phyloP scores from a whole-genome alignment of 2,797 vertebrate species.

The Echeneis naucrates region DNA sequence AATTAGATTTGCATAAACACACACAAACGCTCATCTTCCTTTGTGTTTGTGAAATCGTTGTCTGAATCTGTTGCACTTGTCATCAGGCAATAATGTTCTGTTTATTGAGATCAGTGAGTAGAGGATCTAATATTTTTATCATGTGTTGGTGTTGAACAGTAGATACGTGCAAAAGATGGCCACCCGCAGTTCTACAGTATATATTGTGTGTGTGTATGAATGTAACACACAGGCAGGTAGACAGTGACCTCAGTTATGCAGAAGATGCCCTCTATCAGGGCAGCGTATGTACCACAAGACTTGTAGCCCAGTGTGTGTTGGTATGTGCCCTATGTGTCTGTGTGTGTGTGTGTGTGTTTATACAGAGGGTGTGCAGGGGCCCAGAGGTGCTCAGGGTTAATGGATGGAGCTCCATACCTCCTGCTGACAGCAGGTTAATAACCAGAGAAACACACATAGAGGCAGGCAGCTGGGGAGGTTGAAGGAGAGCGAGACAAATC shows the following conservation, averaged over 20 bases:
- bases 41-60: no score
- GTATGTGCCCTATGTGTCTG: constrained; percentile 9
- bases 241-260: constrained; percentile 69
- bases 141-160: no score
- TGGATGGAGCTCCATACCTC: constrained; percentile 69
- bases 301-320: constrained; percentile 18
- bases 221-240: not conserved
- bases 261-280: constrained; percentile 67
- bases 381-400: constrained; percentile 75
- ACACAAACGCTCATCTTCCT: no score
- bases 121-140: no score
- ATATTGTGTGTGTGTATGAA: constrained; percentile 9
- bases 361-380: constrained; percentile 44
- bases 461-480: constrained; percentile 5
- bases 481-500: constrained; percentile 28
- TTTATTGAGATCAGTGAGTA: no score
- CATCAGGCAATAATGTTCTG: no score
- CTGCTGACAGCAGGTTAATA: constrained; percentile 76
- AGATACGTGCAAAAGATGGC: no score
- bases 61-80: no score
- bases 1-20: no score
- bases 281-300: constrained; percentile 30
- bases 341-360: constrained; percentile 26
- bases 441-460: constrained; percentile 41
- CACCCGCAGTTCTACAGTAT: no score